Base-by-base conservation (phyloP, 1,140 invertebrate species). In the Galleria mellonella region DNA sequence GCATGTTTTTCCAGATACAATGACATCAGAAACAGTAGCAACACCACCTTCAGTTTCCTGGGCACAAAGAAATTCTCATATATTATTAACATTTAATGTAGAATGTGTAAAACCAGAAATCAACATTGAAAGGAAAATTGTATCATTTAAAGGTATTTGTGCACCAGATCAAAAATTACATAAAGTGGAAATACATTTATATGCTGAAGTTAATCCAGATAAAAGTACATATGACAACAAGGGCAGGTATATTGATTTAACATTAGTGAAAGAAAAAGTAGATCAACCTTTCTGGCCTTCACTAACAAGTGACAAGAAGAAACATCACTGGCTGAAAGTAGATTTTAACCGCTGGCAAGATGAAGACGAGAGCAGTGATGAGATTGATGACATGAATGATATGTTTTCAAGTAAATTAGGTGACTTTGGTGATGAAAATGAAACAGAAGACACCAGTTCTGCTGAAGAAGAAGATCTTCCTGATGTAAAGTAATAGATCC, bases 281-380 rank as follows among this genome's bases (percentile, higher is more conserved):
- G 91, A 92, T 41, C 93, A 91, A 49, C 90, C 93, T 8, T 98
- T 91, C 72, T 98, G 97, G 97, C 93, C 95, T 43, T 84, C 92
- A 41, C 88, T 98, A 38, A 92, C 95, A 15, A 94, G 95, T 83
- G 94, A 96, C 56, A 94, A 93, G 59, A 92, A 92, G 72, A 98
- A 97, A 85, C 91, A 93, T 58, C 97, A 98, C 76, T 99, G 97
- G 96, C 89, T 99, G 42, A 98, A 97, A 87, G 94, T 96, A 55
- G 97, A 99, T 78, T 99, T 99, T 75, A 94, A 96, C 62, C 96
- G 97, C 84, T 99, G 97, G 97, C 94, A 94, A 76, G 97, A 99
- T 89, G 97, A 99, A 84, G 95, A 84, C 38, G 81, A 85, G 15
- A 78, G 73, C 48, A 72, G 48, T 5, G 72, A 83, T 49, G 81